Conservation (phyloP, 2,113 vertebrate species). For the Psettodes erumei region DNA sequence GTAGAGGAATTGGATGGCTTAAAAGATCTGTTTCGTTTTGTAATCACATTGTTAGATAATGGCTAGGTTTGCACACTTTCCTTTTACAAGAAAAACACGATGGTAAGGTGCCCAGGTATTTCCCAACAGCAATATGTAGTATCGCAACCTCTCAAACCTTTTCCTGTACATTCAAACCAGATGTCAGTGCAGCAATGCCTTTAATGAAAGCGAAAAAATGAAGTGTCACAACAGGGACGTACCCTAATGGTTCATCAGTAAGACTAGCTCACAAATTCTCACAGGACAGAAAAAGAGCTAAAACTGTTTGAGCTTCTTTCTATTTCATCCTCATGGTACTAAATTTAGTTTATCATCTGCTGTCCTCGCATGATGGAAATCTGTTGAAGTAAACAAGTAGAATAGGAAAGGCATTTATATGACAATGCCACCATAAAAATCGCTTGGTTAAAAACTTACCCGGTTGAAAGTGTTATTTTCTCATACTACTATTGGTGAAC, state of each 20-base stretch:
- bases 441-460: not conserved
- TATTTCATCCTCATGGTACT: not conserved
- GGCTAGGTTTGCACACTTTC: not conserved
- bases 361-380: not conserved
- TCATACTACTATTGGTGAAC: not conserved
- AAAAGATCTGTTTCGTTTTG: slow-evolving; percentile 4
- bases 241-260: not conserved
- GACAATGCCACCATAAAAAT: not conserved
- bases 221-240: not conserved
- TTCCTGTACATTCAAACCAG: not conserved
- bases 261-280: not conserved
- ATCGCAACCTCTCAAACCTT: not conserved
- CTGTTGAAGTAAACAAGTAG: not conserved
- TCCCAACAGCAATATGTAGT: not conserved
- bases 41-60: slow-evolving; percentile 2
- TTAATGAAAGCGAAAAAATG: no score
- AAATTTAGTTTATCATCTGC: not conserved
- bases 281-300: not conserved
- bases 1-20: not conserved
- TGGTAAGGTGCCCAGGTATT: not conserved
- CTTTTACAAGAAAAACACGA: not conserved
- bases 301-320: not conserved
- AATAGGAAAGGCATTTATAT: not conserved
- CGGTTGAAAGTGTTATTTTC: not conserved
- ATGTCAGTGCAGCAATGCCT: not conserved